These are phyloP conservation scores for Phorcus lineatus DNA, from an alignment of 2,888 invertebrate species.

Conservation along the genomic window DNA sequence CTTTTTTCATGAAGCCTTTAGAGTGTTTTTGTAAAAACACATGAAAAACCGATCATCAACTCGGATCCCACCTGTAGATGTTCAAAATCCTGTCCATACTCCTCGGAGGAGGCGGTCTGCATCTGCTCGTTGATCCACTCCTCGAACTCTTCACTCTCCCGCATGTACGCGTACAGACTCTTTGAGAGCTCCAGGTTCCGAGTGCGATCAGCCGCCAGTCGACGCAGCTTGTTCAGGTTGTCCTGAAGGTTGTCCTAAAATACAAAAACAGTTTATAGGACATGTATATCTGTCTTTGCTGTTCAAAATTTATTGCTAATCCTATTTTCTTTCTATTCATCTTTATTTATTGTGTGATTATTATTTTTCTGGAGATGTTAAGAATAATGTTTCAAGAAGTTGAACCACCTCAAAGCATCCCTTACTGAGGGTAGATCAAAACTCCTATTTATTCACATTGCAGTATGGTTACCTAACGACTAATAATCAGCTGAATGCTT, in stretches of 20 bases:
- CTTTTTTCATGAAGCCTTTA: too few relatives aligned
- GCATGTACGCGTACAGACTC: conserved; percentile 80
- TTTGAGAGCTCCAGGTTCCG: conserved; percentile 93
- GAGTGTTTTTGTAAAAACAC: too few relatives aligned
- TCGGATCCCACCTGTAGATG: conserved; percentile 80
- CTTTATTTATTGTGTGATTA: too few relatives aligned
- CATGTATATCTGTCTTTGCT: too few relatives aligned
- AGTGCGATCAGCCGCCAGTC: conserved; percentile 86
- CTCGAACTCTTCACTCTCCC: conserved; percentile 86
- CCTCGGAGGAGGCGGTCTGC: conserved; percentile 92
- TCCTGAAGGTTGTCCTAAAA: conserved; percentile 69
- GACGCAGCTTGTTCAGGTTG: conserved; percentile 86
- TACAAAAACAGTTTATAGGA: not conserved
- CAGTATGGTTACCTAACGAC: too few relatives aligned
- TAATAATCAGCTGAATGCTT: not conserved
- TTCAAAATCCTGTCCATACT: conserved; percentile 97
- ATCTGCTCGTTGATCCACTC: conserved; percentile 97
- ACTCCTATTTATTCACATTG: too few relatives aligned
- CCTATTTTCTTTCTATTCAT: too few relatives aligned
- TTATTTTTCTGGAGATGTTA: too few relatives aligned
- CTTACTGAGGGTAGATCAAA: too few relatives aligned
- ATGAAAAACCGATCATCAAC: not conserved
- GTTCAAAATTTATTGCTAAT: too few relatives aligned
- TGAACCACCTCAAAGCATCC: too few relatives aligned
- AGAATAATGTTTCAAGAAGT: too few relatives aligned